A percentile compares a stretch with the other conserved stretches of the same genome.
These are phyloP conservation scores for Dryobota labecula DNA, from an alignment of 2,888 invertebrate genomes.

Conservation along the genomic window DNA sequence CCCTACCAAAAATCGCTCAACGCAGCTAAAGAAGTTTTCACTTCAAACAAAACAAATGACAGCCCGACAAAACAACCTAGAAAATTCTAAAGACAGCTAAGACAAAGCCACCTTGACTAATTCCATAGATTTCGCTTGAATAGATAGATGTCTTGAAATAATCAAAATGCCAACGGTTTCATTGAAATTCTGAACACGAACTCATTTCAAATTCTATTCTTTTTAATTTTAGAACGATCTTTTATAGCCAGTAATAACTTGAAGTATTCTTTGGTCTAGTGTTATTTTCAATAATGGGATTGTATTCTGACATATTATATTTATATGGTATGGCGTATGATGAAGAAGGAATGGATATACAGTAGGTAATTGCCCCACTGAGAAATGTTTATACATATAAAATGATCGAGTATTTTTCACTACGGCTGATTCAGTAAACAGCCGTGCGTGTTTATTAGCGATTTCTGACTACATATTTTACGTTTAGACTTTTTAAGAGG, in stretches of 20 bases:
- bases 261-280: constrained; percentile 5
- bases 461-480: too few species aligned
- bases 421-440: too few species aligned
- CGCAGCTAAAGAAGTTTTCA: too few species aligned
- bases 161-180: constrained; percentile 34
- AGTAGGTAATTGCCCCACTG: neutral
- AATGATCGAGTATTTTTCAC: too few species aligned
- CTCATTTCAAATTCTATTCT: constrained; percentile 49
- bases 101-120: constrained; percentile 26
- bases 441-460: too few species aligned
- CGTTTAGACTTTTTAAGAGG: too few species aligned
- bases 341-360: too few species aligned
- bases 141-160: constrained; percentile 22
- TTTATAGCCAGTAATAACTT: constrained; percentile 42
- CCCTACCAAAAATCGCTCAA: too few species aligned
- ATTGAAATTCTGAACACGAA: constrained; percentile 55
- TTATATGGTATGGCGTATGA: neutral
- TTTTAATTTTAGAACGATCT: constrained; percentile 34
- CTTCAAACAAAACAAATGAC: constrained; percentile 2
- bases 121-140: constrained; percentile 2
- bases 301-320: neutral
- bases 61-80: neutral
- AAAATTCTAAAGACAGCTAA: constrained; percentile 5
- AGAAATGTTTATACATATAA: too few species aligned
- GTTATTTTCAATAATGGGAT: constrained; percentile 26